Conservation (phyloP, 2,888 invertebrate species). For the Cryptocephalus moraei region DNA sequence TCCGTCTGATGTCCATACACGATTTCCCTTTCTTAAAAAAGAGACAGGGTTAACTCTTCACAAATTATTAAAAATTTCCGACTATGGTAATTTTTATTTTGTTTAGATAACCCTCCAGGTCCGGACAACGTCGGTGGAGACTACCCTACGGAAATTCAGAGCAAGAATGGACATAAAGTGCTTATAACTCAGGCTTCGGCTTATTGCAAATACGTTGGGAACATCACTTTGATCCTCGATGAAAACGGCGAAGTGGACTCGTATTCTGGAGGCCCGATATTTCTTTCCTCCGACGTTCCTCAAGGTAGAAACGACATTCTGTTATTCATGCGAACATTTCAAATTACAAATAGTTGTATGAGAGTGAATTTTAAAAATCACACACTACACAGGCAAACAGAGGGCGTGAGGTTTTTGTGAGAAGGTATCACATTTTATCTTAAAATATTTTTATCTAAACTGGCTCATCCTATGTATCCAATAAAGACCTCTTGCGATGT, state of each 20-base stretch:
- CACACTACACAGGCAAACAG: no score
- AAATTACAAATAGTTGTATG: neutral
- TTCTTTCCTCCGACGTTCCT: slow-evolving; percentile 21
- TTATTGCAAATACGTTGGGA: slow-evolving; percentile 68
- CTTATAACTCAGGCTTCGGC: slow-evolving; percentile 63
- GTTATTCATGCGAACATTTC: neutral
- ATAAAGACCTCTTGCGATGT: no score
- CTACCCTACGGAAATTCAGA: slow-evolving; percentile 62
- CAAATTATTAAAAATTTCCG: neutral
- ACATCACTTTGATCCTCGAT: slow-evolving; percentile 62
- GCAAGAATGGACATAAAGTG: slow-evolving; percentile 45
- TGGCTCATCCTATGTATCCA: no score
- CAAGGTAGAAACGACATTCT: slow-evolving; percentile 16
- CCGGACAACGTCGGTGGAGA: slow-evolving; percentile 47
- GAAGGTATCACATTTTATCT: no score
- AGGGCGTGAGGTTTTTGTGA: no score
- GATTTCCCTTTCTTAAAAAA: no score
- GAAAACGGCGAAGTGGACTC: slow-evolving; percentile 50
- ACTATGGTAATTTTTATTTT: no score
- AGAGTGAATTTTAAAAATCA: neutral
- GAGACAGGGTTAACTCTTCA: neutral
- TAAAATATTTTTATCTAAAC: no score
- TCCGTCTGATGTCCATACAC: no score
- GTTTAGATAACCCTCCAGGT: slow-evolving; percentile 33
- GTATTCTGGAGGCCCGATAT: slow-evolving; percentile 63